These are phyloP conservation scores for Oryzias melastigma DNA, from an alignment of 2,113 vertebrate species.

Conservation along the genomic window DNA sequence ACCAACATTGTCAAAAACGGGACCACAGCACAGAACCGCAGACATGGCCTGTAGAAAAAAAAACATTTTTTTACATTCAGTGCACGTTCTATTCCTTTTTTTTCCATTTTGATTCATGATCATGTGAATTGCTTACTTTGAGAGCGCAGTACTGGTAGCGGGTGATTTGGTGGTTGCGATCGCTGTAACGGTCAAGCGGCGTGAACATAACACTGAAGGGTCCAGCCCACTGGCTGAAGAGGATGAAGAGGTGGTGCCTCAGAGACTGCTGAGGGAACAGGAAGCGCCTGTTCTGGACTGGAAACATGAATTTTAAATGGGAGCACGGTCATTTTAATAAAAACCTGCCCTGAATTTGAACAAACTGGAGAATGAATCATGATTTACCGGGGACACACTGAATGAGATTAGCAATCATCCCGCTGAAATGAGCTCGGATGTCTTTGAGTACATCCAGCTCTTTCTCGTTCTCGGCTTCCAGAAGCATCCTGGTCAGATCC, in stretches of 20 bases:
- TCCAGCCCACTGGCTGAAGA: conserved; percentile 98
- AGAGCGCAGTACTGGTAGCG: conserved; percentile 97
- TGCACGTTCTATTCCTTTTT: neutral
- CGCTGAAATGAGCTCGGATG: conserved; percentile 96
- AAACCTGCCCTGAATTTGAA: neutral
- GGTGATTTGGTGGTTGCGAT: conserved; percentile 97
- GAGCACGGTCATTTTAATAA: neutral
- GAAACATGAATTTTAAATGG: neutral
- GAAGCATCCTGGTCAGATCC: conserved; percentile 95
- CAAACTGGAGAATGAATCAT: neutral
- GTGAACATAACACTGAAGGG: conserved; percentile 99
- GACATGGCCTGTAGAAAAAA: conserved; percentile 89
- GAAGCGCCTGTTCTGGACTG: conserved; percentile 96
- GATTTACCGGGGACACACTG: conserved; percentile 89
- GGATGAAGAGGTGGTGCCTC: conserved; percentile 96
- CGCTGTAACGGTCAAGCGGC: conserved; percentile 94
- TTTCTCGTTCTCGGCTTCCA: conserved; percentile 95
- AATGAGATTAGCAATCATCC: conserved; percentile 97
- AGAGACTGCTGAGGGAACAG: conserved; percentile 98
- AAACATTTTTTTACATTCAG: neutral
- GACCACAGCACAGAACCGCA: conserved; percentile 94
- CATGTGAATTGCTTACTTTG: conserved; percentile 78
- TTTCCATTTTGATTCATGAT: neutral
- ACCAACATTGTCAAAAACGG: conserved; percentile 97
- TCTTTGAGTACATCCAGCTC: conserved; percentile 96